Conservation (phyloP, 2,113 vertebrate species). For the Zosterops lateralis region DNA sequence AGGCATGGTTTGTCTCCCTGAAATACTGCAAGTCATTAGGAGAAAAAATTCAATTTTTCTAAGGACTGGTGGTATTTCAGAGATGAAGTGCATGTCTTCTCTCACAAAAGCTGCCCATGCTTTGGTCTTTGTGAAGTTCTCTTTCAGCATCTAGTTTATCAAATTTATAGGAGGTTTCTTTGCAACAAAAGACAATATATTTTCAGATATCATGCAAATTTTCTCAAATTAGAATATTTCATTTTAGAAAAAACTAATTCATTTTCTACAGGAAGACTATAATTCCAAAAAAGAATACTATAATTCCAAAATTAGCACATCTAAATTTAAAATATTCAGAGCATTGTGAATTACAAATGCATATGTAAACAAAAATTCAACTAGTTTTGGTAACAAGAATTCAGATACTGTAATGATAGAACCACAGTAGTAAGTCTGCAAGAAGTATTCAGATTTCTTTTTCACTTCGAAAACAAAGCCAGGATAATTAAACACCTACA, state of each 20-base stretch:
- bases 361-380: not conserved
- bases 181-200: not conserved
- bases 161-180: not conserved
- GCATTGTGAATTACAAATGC: not conserved
- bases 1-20: not conserved
- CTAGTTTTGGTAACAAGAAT: not conserved
- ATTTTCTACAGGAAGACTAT: not conserved
- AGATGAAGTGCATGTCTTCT: not conserved
- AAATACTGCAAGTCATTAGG: not conserved
- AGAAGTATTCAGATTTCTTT: not conserved
- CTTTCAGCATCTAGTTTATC: not conserved
- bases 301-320: not conserved
- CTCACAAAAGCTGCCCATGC: not conserved
- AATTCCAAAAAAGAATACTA: not conserved
- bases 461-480: not conserved
- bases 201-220: not conserved
- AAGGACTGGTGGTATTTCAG: not conserved
- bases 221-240: not conserved
- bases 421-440: not conserved
- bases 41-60: not conserved
- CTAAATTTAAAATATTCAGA: not conserved
- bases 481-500: constrained; percentile 7
- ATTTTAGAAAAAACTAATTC: not conserved
- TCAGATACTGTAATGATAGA: not conserved
- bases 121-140: not conserved